Base-by-base conservation (phyloP, 2,797 vertebrate genomes). In the Xerus rutilus region DNA sequence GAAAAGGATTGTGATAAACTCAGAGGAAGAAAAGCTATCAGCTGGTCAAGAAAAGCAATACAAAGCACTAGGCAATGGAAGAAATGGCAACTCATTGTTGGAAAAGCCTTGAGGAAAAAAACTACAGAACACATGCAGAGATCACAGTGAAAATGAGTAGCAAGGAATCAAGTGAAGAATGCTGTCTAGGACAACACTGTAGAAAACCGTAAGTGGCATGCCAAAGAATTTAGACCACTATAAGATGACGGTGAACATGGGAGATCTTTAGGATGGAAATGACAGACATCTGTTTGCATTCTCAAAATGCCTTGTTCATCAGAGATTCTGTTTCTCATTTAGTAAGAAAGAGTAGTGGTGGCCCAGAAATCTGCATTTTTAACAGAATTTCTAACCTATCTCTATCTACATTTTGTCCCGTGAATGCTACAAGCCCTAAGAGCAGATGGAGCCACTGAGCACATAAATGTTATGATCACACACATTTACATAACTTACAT, bases 321-420 rank as follows among this genome's bases (percentile, higher is more conserved):
- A 87, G 59, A 90, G 14, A 43, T 67, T 91, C 21, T 87, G 21
- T 72, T 78, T 92, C 57, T 85, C 39, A 72, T 43, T 94, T 54
- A 28, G 9, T 35, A 92, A 83, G 65, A 49, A 23, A 92, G 28
- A 72, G 39, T 47, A 12, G 12, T 39, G 3, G 25, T 72, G n/a
- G 39, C 47, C 25, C 30, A 62, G 28, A 86, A 67, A 28, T 62
- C 30, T 74, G 8, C 21, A 49, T 57, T 95, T 85, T 81, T 45
- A 88, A 69, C 6, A 87, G 54, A 87, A 84, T 15, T 1, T 65
- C 54, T 32, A 47, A 76, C 7, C 2, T 2, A 70, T 67, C 21
- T 12, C 9, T 39, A 28, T 21, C 21, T 79, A 2, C 4, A 86
- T 9, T 86, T 91, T 62, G n/a, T 86, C 13, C 20, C 20, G 85